Percentiles rank a stretch among this genome's conserved stretches.
phyloP scores from a whole-genome alignment of 2,797 vertebrate genomes.

The Liasis olivaceus region DNA sequence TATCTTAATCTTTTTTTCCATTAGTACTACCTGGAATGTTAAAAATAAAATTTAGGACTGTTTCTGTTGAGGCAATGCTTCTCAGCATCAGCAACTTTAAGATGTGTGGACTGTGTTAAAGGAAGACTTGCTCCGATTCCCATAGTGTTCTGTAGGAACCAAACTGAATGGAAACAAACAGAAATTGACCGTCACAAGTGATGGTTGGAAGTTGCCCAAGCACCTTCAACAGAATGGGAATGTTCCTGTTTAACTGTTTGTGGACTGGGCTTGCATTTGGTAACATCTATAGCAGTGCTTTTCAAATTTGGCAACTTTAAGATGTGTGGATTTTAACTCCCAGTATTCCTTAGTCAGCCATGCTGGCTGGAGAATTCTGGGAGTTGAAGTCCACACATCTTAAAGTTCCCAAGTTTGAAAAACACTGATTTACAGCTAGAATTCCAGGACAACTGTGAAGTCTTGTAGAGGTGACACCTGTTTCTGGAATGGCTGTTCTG shows the following conservation, averaged over 20 bases:
- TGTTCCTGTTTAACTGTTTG: not conserved
- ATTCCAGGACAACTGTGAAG: too few relatives aligned
- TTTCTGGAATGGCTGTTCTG: not conserved
- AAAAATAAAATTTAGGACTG: not conserved
- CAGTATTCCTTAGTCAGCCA: not conserved
- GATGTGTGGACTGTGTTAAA: not conserved
- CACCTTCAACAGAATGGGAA: not conserved
- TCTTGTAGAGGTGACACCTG: too few relatives aligned
- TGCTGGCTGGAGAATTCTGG: not conserved
- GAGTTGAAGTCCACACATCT: not conserved
- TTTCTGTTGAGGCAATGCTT: not conserved
- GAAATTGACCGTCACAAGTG: not conserved
- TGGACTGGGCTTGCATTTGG: not conserved
- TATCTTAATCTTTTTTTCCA: conserved; percentile 13
- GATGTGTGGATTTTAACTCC: too few relatives aligned
- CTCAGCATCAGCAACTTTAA: not conserved
- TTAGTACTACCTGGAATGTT: conserved; percentile 19
- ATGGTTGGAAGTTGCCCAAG: not conserved
- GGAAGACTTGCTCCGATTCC: not conserved
- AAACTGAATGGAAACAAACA: not conserved
- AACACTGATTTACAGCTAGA: too few relatives aligned
- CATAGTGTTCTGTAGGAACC: not conserved
- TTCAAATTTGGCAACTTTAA: too few relatives aligned
- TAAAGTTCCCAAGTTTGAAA: too few relatives aligned
- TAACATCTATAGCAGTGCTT: too few relatives aligned